Percentiles rank a stretch among this genome's conserved stretches.
Evolutionary conservation across 92 coral and sea anemone species (phyloP).

Genomic region (Phenganax marumi): DNA sequence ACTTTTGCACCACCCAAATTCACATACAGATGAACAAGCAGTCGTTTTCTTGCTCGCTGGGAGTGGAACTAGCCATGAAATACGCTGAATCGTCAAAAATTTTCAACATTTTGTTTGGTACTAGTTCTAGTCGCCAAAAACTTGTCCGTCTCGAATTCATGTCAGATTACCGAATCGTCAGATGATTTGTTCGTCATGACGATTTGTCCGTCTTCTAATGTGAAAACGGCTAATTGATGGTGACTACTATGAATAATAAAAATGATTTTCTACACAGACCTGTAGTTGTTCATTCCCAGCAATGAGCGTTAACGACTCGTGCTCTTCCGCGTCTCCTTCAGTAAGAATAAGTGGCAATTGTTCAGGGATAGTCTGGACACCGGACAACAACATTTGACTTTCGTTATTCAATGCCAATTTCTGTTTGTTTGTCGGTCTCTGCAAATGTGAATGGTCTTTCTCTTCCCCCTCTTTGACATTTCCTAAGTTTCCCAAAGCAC

Average conservation of each 20-base stretch:
- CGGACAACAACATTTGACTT: constrained; percentile 35
- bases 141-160: no score
- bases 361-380: constrained; percentile 35
- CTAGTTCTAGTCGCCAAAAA: no score
- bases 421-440: not conserved
- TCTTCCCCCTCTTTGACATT: not conserved
- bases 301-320: constrained; percentile 63
- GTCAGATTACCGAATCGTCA: no score
- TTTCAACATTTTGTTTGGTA: no score
- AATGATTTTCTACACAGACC: constrained; percentile 13
- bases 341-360: constrained; percentile 93
- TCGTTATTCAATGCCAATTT: constrained; percentile 20
- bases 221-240: not conserved
- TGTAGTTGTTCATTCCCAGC: constrained; percentile 60
- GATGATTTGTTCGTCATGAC: no score
- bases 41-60: no score
- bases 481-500: not conserved
- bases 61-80: no score
- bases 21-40: no score
- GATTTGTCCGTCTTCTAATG: no score
- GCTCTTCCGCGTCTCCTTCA: constrained; percentile 89
- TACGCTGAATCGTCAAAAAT: no score
- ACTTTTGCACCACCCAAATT: no score
- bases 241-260: constrained; percentile 29
- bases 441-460: not conserved